Percentiles rank a stretch among this genome's conserved stretches.
phyloP scores from a whole-genome alignment of 2,797 vertebrate species.

The Aldrovandia affinis region DNA sequence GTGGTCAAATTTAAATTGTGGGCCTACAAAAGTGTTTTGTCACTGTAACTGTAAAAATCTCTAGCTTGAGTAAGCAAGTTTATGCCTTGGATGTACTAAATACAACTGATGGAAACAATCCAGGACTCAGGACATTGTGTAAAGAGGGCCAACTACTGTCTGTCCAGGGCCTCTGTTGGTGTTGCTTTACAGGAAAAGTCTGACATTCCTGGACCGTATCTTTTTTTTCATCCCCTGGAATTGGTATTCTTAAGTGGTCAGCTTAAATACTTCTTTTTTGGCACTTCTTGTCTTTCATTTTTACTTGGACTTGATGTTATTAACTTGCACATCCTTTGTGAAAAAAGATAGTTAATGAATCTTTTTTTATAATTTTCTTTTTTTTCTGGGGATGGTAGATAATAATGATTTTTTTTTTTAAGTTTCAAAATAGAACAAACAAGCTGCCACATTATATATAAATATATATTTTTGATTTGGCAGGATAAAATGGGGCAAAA shows the following conservation, averaged over 20 bases:
- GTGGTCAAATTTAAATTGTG: conserved; percentile 88
- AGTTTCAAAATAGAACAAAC: conserved; percentile 58
- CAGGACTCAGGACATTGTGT: conserved; percentile 42
- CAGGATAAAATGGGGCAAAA: conserved; percentile 88
- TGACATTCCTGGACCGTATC: conserved; percentile 76
- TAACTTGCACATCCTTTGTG: conserved; percentile 86
- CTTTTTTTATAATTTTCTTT: conserved; percentile 66
- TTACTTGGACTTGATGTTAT: conserved; percentile 71
- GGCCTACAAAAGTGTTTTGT: conserved; percentile 87
- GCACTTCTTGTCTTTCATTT: conserved; percentile 84
- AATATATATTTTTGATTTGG: conserved; percentile 88
- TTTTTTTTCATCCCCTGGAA: conserved; percentile 83
- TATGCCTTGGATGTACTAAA: conserved; percentile 89
- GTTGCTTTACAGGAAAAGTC: conserved; percentile 75
- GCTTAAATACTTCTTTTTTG: conserved; percentile 81
- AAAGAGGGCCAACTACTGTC: conserved; percentile 37
- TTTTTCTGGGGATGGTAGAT: conserved; percentile 68
- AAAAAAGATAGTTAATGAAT: conserved; percentile 84
- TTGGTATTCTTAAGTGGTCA: conserved; percentile 84
- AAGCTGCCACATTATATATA: conserved; percentile 76
- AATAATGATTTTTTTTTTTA: conserved; percentile 77
- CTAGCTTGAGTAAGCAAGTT: conserved; percentile 87
- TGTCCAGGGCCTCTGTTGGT: conserved; percentile 81
- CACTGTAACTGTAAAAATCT: conserved; percentile 87
- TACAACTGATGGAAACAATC: conserved; percentile 44